phyloP scores from a whole-genome alignment of 2,797 vertebrate genomes.

The Rhinoraja longicauda region DNA sequence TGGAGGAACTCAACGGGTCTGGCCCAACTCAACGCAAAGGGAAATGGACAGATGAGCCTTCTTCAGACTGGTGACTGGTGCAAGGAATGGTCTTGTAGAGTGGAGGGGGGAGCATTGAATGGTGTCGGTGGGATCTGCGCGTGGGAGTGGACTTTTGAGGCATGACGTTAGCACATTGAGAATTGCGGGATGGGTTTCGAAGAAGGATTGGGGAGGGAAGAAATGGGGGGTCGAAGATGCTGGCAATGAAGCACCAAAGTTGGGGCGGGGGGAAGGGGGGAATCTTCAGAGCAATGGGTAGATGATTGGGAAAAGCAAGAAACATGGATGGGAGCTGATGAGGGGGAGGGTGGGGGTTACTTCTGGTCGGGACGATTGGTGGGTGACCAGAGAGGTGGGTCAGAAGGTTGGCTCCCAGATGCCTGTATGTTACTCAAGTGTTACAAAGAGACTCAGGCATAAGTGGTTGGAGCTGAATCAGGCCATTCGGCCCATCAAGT shows the following conservation, averaged over 20 bases:
- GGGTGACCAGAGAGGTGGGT: not conserved
- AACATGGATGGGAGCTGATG: too few species aligned
- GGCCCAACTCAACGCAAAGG: too few species aligned
- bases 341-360: not conserved
- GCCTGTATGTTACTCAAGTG: not conserved
- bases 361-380: not conserved
- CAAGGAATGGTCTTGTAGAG: not conserved
- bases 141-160: too few species aligned
- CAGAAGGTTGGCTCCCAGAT: not conserved
- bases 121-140: too few species aligned
- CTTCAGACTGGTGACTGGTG: too few species aligned
- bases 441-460: not conserved
- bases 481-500: too few species aligned
- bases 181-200: not conserved
- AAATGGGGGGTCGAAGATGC: not conserved
- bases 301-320: not conserved
- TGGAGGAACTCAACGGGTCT: too few species aligned
- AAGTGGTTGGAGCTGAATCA: too few species aligned
- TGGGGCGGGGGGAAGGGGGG: too few species aligned
- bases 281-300: not conserved
- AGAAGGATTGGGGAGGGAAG: not conserved
- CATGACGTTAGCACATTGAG: too few species aligned
- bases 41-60: too few species aligned
- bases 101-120: not conserved
- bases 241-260: not conserved